Evolutionary conservation across 2,113 vertebrate genomes (phyloP), one percentile per base, ranked within the genome.

Genomic region (Smithornis capensis): DNA sequence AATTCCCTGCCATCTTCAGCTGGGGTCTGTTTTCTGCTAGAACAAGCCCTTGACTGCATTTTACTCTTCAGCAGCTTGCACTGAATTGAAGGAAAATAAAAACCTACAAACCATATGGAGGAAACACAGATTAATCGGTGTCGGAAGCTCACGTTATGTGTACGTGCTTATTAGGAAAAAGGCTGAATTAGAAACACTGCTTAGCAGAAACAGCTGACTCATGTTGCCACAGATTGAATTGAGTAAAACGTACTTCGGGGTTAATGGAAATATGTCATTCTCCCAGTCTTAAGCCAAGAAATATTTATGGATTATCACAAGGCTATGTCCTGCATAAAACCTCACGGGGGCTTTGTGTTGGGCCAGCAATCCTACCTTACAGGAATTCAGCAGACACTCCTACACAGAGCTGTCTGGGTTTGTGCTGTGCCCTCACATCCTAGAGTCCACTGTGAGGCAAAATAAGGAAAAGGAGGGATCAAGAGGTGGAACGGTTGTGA

Each of bases 61-160:
- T 97, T 64, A 70, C 95, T 53, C 8, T 90, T 95, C 97, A 96
- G 95, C 96, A 97, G 95, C 81, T 93, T 94, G 91, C 83, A 92
- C n/a, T 79, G 82, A 83, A 89, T 97, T 90, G 37, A 70, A 87
- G 87, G 92, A 89, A 95, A 95, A 97, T 97, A 97, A 97, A 98
- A 97, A 97, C 94, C 97, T 96, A 92, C 97, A 98, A 96, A 95
- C 97, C 97, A 98, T 97, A 97, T 97, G 97, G 97, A 92, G 96
- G 97, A 98, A 98, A 85, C 94, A 97, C 77, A 97, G 95, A 97
- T 92, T 97, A 98, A 96, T 97, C n/a, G 88, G 81, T 90, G 96
- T 95, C 97, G 97, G 96, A 98, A 98, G 94, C 86, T 93, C 96
- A 96, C 37, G 76, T 97, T 97, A 94, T 96, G 84, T 11, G 37